phyloP scores from a whole-genome alignment of 2,888 invertebrate species.

The Pseudococcus jackbeardsleyi region DNA sequence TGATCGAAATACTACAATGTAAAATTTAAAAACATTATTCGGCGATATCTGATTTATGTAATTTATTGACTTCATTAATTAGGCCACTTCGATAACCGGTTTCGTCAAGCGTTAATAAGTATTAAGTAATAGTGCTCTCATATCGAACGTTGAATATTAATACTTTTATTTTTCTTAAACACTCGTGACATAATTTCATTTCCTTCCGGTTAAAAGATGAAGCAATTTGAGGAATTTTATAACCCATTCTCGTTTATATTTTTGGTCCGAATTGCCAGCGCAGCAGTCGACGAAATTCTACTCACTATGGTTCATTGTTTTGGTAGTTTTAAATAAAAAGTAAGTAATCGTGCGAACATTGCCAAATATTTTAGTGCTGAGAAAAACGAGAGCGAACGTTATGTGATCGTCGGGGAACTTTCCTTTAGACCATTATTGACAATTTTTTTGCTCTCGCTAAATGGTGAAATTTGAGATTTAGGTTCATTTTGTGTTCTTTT shows the following conservation, averaged over 20 bases:
- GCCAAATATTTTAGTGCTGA: constrained; percentile 14
- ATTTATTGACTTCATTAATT: constrained; percentile 52
- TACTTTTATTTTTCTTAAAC: not conserved
- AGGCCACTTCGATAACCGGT: constrained; percentile 41
- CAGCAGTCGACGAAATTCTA: not conserved
- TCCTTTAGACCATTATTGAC: constrained; percentile 4
- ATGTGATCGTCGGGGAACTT: constrained; percentile 11
- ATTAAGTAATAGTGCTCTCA: constrained; percentile 50
- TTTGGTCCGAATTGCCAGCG: not conserved
- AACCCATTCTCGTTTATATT: not conserved
- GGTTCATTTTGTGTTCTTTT: not conserved
- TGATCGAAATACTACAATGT: constrained; percentile 14
- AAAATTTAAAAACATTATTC: constrained; percentile 23
- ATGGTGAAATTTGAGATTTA: not conserved
- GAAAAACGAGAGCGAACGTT: constrained; percentile 22
- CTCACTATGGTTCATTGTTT: constrained; percentile 28
- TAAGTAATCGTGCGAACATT: not conserved
- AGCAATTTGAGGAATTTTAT: constrained; percentile 4
- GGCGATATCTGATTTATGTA: constrained; percentile 51
- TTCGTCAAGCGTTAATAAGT: constrained; percentile 53
- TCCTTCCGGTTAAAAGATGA: constrained; percentile 36
- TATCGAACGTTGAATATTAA: constrained; percentile 43
- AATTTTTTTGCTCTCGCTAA: not conserved
- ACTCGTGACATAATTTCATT: constrained; percentile 35
- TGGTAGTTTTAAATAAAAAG: not conserved